Evolutionary conservation across 2,888 invertebrate genomes (phyloP).

Genomic region (Ophion costatus): DNA sequence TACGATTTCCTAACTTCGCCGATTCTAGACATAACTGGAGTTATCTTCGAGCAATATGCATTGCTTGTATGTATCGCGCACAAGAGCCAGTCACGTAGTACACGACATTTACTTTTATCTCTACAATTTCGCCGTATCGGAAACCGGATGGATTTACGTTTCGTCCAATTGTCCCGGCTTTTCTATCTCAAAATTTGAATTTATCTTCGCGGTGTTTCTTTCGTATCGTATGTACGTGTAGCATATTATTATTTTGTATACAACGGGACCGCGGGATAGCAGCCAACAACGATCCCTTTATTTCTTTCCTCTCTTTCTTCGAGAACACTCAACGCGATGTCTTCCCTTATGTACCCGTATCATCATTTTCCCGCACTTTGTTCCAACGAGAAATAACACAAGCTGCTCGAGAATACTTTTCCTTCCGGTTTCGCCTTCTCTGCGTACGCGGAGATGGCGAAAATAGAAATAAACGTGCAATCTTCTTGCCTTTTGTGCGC

Average conservation of each 20-base stretch:
- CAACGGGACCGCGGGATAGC: conserved; percentile 7
- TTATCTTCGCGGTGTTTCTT: background rate
- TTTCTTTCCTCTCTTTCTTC: conserved; percentile 10
- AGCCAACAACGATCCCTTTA: conserved; percentile 9
- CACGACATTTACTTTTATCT: no score
- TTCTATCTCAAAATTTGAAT: background rate
- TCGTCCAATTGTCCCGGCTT: background rate
- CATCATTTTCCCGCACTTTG: conserved; percentile 41
- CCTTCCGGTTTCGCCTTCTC: conserved; percentile 10
- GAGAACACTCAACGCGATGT: conserved; percentile 38
- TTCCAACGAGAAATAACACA: conserved; percentile 50
- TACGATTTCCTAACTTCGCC: no score
- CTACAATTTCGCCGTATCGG: background rate
- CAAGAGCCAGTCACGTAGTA: background rate
- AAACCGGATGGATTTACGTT: background rate
- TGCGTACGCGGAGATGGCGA: conserved; percentile 3
- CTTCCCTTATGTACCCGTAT: conserved; percentile 46
- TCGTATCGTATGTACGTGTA: conserved; percentile 5
- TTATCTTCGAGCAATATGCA: no score
- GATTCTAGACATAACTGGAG: no score
- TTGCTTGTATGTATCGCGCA: no score
- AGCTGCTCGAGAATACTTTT: conserved; percentile 23
- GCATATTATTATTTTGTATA: conserved; percentile 30
- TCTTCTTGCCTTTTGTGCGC: conserved; percentile 32
- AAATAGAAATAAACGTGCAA: conserved; percentile 48